Evolutionary conservation across 2,888 invertebrate species (phyloP).

Genomic region (Eutolmus rufibarbis): DNA sequence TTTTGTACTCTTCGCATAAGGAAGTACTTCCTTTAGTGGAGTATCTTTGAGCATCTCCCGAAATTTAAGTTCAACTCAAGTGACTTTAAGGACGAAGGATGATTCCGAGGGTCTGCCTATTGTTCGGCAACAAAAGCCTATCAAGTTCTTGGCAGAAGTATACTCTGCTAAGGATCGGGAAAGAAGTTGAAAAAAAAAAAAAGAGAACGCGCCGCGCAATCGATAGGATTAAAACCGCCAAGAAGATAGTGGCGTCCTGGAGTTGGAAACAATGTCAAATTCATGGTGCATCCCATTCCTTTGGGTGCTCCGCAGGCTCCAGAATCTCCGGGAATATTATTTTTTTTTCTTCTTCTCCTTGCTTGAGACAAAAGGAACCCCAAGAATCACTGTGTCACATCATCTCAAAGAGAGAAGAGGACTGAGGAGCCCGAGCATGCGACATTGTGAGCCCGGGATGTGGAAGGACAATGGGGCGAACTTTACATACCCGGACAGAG

Average conservation of each 20-base stretch:
- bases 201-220: neutral
- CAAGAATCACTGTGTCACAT: slow-evolving; percentile 14
- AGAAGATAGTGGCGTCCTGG: neutral
- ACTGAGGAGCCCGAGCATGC: neutral
- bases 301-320: neutral
- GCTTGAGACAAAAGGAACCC: slow-evolving; percentile 24
- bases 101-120: neutral
- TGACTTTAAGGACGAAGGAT: neutral
- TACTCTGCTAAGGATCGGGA: neutral
- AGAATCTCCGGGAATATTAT: neutral
- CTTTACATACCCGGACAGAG: neutral
- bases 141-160: neutral
- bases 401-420: neutral
- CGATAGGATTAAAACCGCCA: neutral
- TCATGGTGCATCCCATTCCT: neutral
- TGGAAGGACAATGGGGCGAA: slow-evolving; percentile 5
- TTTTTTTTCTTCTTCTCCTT: neutral
- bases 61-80: neutral
- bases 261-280: slow-evolving; percentile 9
- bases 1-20: neutral
- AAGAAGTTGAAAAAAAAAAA: neutral
- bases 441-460: neutral
- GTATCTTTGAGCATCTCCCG: neutral
- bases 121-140: neutral
- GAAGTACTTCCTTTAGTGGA: neutral